phyloP scores from a whole-genome alignment of 1,140 invertebrate species.

The Trichoplusia ni region DNA sequence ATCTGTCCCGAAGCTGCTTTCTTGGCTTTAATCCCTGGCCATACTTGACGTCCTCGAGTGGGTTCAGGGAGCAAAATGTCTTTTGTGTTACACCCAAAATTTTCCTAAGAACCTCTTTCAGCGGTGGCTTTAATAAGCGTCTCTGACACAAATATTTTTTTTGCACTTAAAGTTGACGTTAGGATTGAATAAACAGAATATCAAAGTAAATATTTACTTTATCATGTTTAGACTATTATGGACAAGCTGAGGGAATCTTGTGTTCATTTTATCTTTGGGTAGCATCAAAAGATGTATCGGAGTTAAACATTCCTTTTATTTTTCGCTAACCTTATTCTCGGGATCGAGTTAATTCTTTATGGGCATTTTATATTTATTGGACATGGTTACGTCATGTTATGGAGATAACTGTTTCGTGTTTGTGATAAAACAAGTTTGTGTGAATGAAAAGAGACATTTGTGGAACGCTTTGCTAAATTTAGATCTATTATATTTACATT shows the following conservation, averaged over 20 bases:
- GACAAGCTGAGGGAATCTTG: not conserved
- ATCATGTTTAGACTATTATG: not conserved
- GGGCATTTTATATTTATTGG: no score
- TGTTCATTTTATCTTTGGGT: not conserved
- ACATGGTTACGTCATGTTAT: no score
- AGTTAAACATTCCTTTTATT: no score
- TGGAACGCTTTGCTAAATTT: no score
- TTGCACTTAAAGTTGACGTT: slow-evolving; percentile 2
- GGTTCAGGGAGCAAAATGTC: slow-evolving; percentile 45
- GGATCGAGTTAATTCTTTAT: no score
- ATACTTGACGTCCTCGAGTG: slow-evolving; percentile 43
- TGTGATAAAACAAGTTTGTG: no score
- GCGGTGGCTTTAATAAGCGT: slow-evolving; percentile 48
- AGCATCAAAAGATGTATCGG: not conserved
- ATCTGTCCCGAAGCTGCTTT: slow-evolving; percentile 15
- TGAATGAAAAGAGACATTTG: no score
- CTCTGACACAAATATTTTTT: slow-evolving; percentile 34
- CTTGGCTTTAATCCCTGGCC: slow-evolving; percentile 37
- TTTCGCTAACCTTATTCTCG: no score
- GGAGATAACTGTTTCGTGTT: no score
- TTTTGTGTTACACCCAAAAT: slow-evolving; percentile 55
- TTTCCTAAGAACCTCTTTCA: slow-evolving; percentile 44
- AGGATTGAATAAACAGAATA: slow-evolving; percentile 17
- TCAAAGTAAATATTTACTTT: slow-evolving; percentile 8
- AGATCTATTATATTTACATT: no score